Evolutionary conservation across 2,888 invertebrate species (phyloP), one percentile per base, ranked within the genome.

Genomic region (Himalopsyche anomala): DNA sequence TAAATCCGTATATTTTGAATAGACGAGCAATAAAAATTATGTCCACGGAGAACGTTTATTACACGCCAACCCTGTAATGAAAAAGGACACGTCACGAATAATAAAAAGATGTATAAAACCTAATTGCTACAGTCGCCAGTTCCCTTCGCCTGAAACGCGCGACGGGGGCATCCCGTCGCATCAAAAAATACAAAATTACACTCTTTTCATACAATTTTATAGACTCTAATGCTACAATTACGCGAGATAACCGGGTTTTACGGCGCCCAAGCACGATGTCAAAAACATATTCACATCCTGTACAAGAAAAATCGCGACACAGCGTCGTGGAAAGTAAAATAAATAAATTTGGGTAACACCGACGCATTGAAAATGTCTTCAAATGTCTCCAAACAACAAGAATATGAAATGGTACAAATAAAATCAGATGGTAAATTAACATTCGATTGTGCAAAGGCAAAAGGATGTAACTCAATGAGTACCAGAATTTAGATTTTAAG

Each of bases 141-240:
- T 51, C 51, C 51, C 74, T 74, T 11, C 38, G 74, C 74, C 38
- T 74, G 12, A 74, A 36, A 38, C n/a, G 74, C 74, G 74, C 74
- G 74, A 38, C 74, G 38, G 74, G 36, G 74, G 38, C 36, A 74
- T 74, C 69, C 69, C 38, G 36, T 74, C 74, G 36, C 74, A 38
- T 74, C 38, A 74, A 69, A 74, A 51, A 74, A 74, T 74, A 74
- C 74, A 74, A 74, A 74, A 74, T 74, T 74, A 74, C 74, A 36
- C 74, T 74, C 74, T 74, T 74, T 74, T 74, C 74, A 74, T 74
- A 74, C 74, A 74, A 74, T 19, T 74, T 74, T 74, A 74, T 74
- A 74, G 74, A 36, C 74, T 74, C 4, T 74, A 74, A 74, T 74
- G 74, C 28, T 74, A 74, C 74, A 74, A 74, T 74, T 74, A 74